Conservation (phyloP, 2,113 vertebrate genomes). For the Laticauda laticaudata region DNA sequence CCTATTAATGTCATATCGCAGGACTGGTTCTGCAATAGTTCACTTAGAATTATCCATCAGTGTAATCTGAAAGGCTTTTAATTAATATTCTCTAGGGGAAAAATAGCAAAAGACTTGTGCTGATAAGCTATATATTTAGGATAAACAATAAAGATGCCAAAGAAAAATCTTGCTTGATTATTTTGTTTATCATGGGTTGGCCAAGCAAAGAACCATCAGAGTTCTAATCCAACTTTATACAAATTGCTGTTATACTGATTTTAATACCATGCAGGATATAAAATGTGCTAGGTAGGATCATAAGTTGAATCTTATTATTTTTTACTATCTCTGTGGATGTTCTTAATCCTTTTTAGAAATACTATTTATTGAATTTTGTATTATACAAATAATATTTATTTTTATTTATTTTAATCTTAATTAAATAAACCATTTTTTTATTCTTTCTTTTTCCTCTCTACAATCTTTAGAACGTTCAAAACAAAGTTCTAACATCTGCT, state of each 20-base stretch:
- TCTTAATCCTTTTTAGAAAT: too few relatives aligned
- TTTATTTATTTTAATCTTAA: too few relatives aligned
- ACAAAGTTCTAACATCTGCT: too few relatives aligned
- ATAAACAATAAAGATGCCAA: neutral
- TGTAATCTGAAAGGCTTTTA: neutral
- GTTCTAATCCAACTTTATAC: neutral
- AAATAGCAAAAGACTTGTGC: neutral
- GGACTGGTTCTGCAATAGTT: neutral
- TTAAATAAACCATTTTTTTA: neutral
- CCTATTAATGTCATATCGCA: neutral
- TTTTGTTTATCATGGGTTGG: neutral
- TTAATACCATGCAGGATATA: neutral
- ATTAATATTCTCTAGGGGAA: neutral
- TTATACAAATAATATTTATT: too few relatives aligned
- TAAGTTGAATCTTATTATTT: neutral
- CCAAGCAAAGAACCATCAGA: neutral
- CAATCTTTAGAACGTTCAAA: too few relatives aligned
- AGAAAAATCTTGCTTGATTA: neutral
- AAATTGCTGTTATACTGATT: neutral
- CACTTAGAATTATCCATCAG: neutral
- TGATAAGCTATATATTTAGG: neutral
- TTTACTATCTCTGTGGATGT: neutral
- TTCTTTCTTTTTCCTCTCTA: neutral
- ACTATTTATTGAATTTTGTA: neutral
- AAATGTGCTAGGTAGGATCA: neutral